phyloP scores from a whole-genome alignment of 2,888 invertebrate genomes.

The Margaritifera margaritifera region DNA sequence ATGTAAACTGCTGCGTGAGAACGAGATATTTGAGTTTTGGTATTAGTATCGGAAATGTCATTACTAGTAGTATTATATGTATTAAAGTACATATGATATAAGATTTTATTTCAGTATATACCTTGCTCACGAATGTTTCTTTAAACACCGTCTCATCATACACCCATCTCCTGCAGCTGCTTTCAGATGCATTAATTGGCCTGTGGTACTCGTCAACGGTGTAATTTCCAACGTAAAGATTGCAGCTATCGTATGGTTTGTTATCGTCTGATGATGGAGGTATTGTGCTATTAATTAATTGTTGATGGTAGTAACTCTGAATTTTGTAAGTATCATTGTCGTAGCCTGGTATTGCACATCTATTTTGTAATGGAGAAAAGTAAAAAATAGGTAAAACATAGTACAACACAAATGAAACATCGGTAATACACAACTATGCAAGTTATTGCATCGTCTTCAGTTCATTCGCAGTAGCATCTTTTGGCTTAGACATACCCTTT shows the following conservation, averaged over 20 bases:
- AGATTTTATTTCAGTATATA: slow-evolving; percentile 8
- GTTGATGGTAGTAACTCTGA: slow-evolving; percentile 25
- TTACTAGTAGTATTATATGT: no score
- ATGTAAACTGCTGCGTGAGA: no score
- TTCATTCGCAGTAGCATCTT: no score
- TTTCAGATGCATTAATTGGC: not conserved
- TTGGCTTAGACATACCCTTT: no score
- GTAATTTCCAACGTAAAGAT: not conserved
- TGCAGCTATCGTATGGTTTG: slow-evolving; percentile 13
- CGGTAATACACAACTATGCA: no score
- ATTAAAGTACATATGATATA: no score
- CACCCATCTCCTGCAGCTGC: slow-evolving; percentile 26
- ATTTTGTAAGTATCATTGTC: slow-evolving; percentile 39
- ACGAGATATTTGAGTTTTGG: no score
- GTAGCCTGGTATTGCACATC: slow-evolving; percentile 39
- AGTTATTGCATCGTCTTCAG: no score
- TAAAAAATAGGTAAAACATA: not conserved
- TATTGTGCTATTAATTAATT: slow-evolving; percentile 25
- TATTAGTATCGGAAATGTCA: no score
- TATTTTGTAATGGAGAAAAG: slow-evolving; percentile 3
- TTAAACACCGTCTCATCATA: slow-evolving; percentile 34
- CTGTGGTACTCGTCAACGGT: not conserved
- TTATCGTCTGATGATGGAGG: slow-evolving; percentile 16
- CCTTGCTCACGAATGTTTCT: slow-evolving; percentile 37
- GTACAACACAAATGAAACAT: no score